These are phyloP conservation scores for Acrobasis consociella DNA, from an alignment of 2,888 invertebrate species.

Conservation along the genomic window DNA sequence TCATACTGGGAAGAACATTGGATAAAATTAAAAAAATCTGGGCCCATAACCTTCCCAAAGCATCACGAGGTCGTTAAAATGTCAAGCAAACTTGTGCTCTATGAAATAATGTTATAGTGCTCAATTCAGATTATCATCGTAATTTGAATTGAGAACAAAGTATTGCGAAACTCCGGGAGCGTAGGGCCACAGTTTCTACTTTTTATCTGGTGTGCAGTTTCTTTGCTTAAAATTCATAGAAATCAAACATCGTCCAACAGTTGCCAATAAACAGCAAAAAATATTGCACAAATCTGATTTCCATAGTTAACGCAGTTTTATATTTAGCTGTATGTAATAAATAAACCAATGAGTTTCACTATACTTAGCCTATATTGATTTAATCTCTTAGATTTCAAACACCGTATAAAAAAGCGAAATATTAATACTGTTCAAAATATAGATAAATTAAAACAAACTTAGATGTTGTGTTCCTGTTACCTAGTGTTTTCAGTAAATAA, in stretches of 20 bases:
- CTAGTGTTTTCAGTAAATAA: constrained; percentile 9
- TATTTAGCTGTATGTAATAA: not conserved
- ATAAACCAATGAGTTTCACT: not conserved
- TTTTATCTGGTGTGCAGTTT: constrained; percentile 59
- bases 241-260: constrained; percentile 24
- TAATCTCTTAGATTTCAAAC: constrained; percentile 44
- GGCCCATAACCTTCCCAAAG: not conserved
- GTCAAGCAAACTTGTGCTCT: not conserved
- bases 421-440: constrained; percentile 57
- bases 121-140: not conserved
- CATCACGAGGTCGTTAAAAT: not conserved
- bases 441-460: constrained; percentile 26
- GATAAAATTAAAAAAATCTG: constrained; percentile 35
- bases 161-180: not conserved
- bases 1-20: constrained; percentile 39
- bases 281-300: constrained; percentile 14
- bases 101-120: not conserved
- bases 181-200: constrained; percentile 47
- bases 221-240: not conserved
- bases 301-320: not conserved
- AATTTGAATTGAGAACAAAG: not conserved
- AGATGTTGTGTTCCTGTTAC: not conserved
- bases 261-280: not conserved
- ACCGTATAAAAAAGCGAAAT: constrained; percentile 45
- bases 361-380: constrained; percentile 40